Base-by-base conservation (phyloP, 2,888 invertebrate genomes). In the Rosalia funebris region DNA sequence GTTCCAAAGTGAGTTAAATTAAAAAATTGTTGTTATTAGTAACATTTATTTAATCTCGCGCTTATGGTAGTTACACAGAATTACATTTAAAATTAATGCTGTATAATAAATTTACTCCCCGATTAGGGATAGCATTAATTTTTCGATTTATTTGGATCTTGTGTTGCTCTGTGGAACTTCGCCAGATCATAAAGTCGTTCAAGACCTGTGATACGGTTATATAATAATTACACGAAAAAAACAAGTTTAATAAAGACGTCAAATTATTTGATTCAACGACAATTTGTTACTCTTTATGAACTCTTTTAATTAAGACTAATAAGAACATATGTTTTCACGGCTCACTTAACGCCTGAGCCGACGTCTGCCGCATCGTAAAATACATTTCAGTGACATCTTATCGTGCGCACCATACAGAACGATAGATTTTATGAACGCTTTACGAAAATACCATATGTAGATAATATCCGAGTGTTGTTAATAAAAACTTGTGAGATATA, bases 361-460 rank as follows among this genome's bases (percentile, higher is more conserved):
- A 69, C 74, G 73, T 68, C 73, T 72, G 68, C 67, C 60, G 58
- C 67, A 68, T 71, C 74, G 73, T 77, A 77, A 77, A 77, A 65
- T 67, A 62, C 63, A 67, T 71, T 71, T 73, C 70, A 65, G 58
- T 63, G 65, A 68, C 68, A 63, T 63, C 60, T 65, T 65, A 68
- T 65, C 65, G 64, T 52, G 37, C 55, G 47, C 54, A 63, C 47
- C 54, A 55, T 57, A 52, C 55, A 62, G 72, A 73, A 68, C 70
- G 75, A 75, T 73, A 74, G 73, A 74, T 75, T 76, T 76, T 76
- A 76, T 70, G 71, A 68, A 67, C 66, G 48, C 58, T 52, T 16
- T 16, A 50, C 48, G 55, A 58, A 62, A 54, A 62, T 39, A 36
- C 57, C 56, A 61, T 57, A 57, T 52, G 57, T 44, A 61, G 61